These are phyloP conservation scores for Ciconia nigra DNA, from an alignment of 2,797 vertebrate genomes.

Conservation along the genomic window DNA sequence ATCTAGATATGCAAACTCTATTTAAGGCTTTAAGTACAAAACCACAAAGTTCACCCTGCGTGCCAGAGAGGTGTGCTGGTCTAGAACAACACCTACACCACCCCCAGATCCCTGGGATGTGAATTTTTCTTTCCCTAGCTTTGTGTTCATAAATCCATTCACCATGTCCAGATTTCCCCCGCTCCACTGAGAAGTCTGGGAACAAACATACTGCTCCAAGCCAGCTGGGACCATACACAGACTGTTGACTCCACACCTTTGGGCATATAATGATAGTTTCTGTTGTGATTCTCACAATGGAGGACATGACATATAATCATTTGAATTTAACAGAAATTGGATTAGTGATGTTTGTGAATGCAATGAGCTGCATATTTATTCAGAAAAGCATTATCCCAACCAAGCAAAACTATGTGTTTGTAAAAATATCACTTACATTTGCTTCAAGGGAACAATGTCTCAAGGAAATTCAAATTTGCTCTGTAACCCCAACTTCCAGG, in stretches of 20 bases:
- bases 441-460: neutral
- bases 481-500: neutral
- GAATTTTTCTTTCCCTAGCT: neutral
- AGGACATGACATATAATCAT: neutral
- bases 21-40: neutral
- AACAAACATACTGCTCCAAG: neutral
- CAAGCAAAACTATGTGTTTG: neutral
- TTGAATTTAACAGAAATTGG: neutral
- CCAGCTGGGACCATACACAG: neutral
- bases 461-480: neutral
- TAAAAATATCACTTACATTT: neutral
- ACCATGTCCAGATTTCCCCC: neutral
- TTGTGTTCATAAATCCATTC: neutral
- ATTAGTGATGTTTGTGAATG: neutral
- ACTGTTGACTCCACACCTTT: neutral
- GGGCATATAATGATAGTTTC: neutral
- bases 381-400: neutral
- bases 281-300: neutral
- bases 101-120: neutral
- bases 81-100: fast-evolving
- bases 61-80: neutral
- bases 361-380: neutral
- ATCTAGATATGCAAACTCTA: neutral
- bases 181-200: neutral
- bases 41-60: neutral